Evolutionary conservation across 2,797 vertebrate genomes (phyloP).

Genomic region (Otolemur crassicaudatus): DNA sequence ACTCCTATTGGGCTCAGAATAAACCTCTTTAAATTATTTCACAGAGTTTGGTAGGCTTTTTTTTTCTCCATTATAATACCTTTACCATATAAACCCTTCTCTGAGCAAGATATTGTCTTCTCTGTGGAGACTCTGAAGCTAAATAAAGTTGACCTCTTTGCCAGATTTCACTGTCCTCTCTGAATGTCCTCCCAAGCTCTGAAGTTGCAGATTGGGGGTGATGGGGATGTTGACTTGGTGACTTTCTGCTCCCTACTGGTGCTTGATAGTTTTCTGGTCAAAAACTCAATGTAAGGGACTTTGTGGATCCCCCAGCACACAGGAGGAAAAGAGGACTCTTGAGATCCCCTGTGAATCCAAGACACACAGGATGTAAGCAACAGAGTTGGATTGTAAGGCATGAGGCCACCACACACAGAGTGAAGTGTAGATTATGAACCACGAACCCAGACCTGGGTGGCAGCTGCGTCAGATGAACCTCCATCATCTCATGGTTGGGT

Average conservation of each 20-base stretch:
- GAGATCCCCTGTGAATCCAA: background rate
- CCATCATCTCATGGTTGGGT: accelerated
- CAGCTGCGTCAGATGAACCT: accelerated
- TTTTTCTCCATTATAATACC: too few relatives aligned
- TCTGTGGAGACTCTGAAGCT: background rate
- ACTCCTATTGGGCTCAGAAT: too few relatives aligned
- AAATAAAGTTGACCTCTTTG: background rate
- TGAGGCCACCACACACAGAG: background rate
- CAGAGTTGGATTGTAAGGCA: background rate
- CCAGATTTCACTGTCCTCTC: background rate
- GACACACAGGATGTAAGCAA: background rate
- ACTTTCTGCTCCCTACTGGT: background rate
- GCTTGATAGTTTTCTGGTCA: background rate
- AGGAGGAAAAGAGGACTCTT: background rate
- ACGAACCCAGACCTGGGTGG: background rate
- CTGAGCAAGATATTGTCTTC: background rate
- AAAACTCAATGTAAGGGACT: background rate
- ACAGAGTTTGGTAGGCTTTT: too few relatives aligned
- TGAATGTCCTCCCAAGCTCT: background rate
- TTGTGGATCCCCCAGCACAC: background rate
- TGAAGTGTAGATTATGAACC: background rate
- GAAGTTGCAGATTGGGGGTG: background rate
- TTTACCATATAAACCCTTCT: background rate
- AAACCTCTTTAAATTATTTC: too few relatives aligned
- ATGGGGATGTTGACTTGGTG: background rate